Conservation (phyloP, 2,113 vertebrate genomes). For the Tympanuchus pallidicinctus region DNA sequence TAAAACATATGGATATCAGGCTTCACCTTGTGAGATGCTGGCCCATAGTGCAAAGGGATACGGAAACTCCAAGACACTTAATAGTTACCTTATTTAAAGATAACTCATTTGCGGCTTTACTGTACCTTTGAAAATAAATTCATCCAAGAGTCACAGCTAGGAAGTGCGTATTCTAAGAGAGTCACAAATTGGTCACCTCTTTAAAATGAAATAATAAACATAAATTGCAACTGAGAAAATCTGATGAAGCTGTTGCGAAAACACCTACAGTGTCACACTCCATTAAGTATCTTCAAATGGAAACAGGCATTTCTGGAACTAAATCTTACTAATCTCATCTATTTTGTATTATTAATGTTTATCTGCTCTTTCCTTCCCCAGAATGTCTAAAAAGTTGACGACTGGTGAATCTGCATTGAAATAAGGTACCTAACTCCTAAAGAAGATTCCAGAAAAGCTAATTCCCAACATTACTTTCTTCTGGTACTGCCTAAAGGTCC, state of each 20-base stretch:
- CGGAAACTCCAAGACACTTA: neutral
- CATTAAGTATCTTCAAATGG: constrained; percentile 35
- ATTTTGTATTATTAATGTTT: neutral
- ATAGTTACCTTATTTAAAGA: constrained; percentile 24
- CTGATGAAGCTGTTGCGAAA: constrained; percentile 27
- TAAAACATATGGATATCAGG: constrained; percentile 8
- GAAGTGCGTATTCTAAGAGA: neutral
- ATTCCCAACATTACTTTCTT: neutral
- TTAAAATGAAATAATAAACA: constrained; percentile 26
- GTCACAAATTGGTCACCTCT: constrained; percentile 12
- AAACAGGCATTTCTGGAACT: constrained; percentile 33
- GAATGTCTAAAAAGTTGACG: neutral
- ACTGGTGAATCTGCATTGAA: neutral
- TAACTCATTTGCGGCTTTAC: constrained; percentile 40
- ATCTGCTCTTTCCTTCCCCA: neutral
- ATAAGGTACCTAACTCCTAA: neutral
- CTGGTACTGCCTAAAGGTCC: neutral
- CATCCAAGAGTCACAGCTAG: constrained; percentile 48
- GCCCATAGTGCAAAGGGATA: neutral
- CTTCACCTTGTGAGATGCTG: constrained; percentile 14
- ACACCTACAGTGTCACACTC: neutral
- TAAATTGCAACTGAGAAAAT: neutral
- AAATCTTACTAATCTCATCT: constrained; percentile 1
- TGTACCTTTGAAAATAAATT: constrained; percentile 8
- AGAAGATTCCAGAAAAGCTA: neutral